Conservation (phyloP, 1,140 invertebrate genomes). For the Ctenoplectra terminalis region DNA sequence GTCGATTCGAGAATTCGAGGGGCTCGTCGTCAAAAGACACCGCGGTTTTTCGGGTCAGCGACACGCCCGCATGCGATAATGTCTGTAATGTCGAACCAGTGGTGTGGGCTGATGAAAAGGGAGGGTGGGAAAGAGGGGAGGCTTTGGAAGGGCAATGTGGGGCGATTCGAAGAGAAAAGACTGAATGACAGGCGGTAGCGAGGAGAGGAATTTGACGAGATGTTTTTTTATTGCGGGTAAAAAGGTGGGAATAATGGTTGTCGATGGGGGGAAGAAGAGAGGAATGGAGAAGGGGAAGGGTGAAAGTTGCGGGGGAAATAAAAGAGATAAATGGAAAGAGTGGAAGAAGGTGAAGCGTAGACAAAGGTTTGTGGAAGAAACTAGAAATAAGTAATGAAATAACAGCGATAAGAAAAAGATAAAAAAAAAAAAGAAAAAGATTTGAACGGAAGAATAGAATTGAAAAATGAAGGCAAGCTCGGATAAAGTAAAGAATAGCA, state of each 20-base stretch:
- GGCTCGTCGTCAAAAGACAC: neutral
- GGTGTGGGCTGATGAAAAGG: neutral
- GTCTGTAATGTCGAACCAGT: too few relatives aligned
- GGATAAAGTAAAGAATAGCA: too few relatives aligned
- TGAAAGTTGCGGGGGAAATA: neutral
- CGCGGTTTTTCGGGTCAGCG: neutral
- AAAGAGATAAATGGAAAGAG: too few relatives aligned
- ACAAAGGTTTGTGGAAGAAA: neutral
- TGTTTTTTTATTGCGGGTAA: too few relatives aligned
- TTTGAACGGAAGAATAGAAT: too few relatives aligned
- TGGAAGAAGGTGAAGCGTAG: too few relatives aligned
- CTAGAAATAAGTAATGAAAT: neutral
- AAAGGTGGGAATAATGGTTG: neutral
- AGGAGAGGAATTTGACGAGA: neutral
- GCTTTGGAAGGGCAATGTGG: neutral
- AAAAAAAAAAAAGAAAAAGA: too few relatives aligned
- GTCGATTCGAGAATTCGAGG: neutral
- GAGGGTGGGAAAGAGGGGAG: too few relatives aligned
- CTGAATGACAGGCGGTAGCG: neutral
- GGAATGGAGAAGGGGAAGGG: too few relatives aligned
- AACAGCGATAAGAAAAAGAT: neutral
- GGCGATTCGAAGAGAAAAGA: neutral
- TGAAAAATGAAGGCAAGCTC: too few relatives aligned
- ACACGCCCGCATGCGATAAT: constrained; percentile 9
- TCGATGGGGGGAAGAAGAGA: neutral